Evolutionary conservation across 64 coral and sea anemone genomes (phyloP), one percentile per base, ranked within the genome.

Genomic region (Cladopsammia gracilis): DNA sequence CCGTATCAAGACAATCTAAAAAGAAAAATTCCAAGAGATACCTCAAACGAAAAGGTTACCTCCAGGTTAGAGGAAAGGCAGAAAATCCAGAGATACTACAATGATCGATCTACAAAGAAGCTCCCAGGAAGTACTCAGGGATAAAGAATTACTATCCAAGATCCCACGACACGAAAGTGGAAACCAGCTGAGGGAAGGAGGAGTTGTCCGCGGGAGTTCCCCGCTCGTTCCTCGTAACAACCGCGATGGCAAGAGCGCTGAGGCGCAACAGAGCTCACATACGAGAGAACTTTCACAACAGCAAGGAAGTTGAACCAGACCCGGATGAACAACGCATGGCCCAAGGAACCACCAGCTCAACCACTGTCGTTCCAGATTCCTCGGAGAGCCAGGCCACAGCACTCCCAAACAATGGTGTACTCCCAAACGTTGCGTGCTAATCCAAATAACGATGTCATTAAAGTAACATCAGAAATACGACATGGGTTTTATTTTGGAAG

Each of bases 21-120:
- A 16, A 82, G 89, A 6, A 89, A 79, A 42, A 78, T 95, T 10
- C 75, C 48, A 71, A 78, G 88, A 79, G 71, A 80, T 61, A 23
- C 45, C 3, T 18, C n/a, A 60, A 91, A 59, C 46, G 77, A 96
- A 46, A 89, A 84, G n/a, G 73, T 96, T 18, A 69, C 42, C 34
- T 48, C 82, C 62, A 92, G 95, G 20, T 60, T 96, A 4, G 15
- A 60, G 25, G 25, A 89, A 13, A 92, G 70, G 71, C 77, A 96
- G 25, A 57, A 96, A 51, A 45, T 58, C 1, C 91, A 96, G 25
- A 93, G 64, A 72, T 51, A 66, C 43, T 96, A 89, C 89, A 44
- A 96, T 48, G 89, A 95, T 81, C 16, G 93, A 43, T 53, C 54
- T 50, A 57, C 73, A 22, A 91, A 86, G 67, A 16, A 71, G 42